Evolutionary conservation across 2,888 invertebrate species (phyloP).

Genomic region (Hypsopygia costalis): DNA sequence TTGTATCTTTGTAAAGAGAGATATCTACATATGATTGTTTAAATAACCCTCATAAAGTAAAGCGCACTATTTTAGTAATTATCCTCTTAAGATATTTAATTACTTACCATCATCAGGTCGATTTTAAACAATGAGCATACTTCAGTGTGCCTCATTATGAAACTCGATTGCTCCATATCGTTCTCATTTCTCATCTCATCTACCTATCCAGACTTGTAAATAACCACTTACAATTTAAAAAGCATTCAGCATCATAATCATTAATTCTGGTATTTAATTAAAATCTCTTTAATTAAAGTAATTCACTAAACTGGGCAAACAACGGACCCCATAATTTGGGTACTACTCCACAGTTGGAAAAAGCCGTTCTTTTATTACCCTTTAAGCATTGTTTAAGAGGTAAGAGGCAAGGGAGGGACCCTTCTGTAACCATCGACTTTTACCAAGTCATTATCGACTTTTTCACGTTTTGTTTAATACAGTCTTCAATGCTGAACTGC

Average conservation of each 20-base stretch:
- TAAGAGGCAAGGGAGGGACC: slow-evolving; percentile 65
- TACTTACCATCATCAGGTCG: too few species aligned
- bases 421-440: slow-evolving; percentile 52
- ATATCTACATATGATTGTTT: too few species aligned
- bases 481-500: slow-evolving; percentile 41
- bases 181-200: too few species aligned
- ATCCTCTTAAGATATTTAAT: too few species aligned
- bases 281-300: slow-evolving; percentile 41
- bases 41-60: too few species aligned
- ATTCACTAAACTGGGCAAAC: slow-evolving; percentile 33
- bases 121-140: too few species aligned
- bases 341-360: slow-evolving; percentile 52
- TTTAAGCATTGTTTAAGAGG: slow-evolving; percentile 74
- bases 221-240: slow-evolving; percentile 3
- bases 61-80: too few species aligned
- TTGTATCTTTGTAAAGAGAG: too few species aligned
- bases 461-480: slow-evolving; percentile 55
- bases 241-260: neutral
- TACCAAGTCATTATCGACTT: slow-evolving; percentile 67
- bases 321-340: slow-evolving; percentile 28
- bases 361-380: slow-evolving; percentile 69
- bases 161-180: too few species aligned
- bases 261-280: slow-evolving; percentile 19
- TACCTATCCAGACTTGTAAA: too few species aligned
- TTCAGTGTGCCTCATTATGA: too few species aligned